Evolutionary conservation across 2,888 invertebrate genomes (phyloP), one percentile per base, ranked within the genome.

Genomic region (Nebria salina): DNA sequence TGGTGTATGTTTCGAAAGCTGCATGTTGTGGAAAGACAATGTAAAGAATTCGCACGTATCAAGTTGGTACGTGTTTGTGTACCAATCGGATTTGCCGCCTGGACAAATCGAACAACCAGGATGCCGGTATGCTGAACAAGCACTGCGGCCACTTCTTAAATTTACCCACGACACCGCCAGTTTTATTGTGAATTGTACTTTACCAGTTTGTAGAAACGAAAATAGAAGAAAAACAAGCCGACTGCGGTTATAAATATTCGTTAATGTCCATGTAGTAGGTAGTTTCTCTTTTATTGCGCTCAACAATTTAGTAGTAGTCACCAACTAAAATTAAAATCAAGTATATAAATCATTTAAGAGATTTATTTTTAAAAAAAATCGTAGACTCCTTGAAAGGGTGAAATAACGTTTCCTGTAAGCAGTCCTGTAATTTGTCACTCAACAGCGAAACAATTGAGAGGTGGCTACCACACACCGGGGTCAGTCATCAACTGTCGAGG

Each of bases 41-140:
- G 66, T 66, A 9, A 66, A 66, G 66, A 66, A 66, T 66, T 66
- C 8, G 66, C 66, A 66, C 66, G 66, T 66, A 66, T 25, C 66
- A 8, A 66, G 66, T 66, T 8, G 25, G 25, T 66, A 66, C 66
- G 66, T 66, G 66, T 25, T 25, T 25, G 20, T 15, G 66, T 4
- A 15, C n/a, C 15, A 66, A 66, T 66, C 15, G 25, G 66, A 66
- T 66, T 8, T 15, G 66, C 25, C 25, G 20, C 7, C 66, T 15
- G 66, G 66, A 54, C 54, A 54, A 54, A 54, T 54, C 54, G 54
- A 54, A 54, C 54, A 54, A 11, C 11, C 54, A 13, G 54, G 54
- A 54, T 54, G 7, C 54, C 13, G 54, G 54, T 7, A 54, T 54
- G 54, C 54, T 13, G 11, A 13, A 8, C 54, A 54, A n/a, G 65